phyloP scores from a whole-genome alignment of 2,888 invertebrate species.

The Sialis fuliginosa region DNA sequence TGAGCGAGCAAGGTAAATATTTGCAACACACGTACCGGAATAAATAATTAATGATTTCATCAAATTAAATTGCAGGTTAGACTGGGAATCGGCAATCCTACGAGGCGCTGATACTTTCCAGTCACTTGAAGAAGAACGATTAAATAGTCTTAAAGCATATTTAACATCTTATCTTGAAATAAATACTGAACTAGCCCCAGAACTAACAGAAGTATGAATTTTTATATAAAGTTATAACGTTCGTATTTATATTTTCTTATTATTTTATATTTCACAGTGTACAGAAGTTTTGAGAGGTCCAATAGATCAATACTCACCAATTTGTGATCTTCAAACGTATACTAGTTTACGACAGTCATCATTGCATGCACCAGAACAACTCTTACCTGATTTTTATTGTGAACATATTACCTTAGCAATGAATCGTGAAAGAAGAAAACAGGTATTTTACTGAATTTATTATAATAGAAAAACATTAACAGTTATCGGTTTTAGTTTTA shows the following conservation, averaged over 20 bases:
- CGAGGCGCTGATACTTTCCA: constrained; percentile 78
- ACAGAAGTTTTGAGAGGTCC: constrained; percentile 51
- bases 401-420: constrained; percentile 86
- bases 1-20: constrained; percentile 58
- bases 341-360: constrained; percentile 49
- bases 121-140: constrained; percentile 74
- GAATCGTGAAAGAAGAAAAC: constrained; percentile 78
- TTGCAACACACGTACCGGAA: too few relatives aligned
- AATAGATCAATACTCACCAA: constrained; percentile 51
- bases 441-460: constrained; percentile 26
- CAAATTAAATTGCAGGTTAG: constrained; percentile 37
- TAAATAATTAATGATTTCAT: not conserved
- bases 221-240: not conserved
- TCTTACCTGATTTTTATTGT: constrained; percentile 86
- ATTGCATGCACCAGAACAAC: constrained; percentile 49
- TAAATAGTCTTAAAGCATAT: constrained; percentile 59
- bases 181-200: constrained; percentile 57
- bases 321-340: constrained; percentile 44
- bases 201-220: constrained; percentile 43
- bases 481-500: too few relatives aligned
- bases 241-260: not conserved
- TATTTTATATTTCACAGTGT: constrained; percentile 31
- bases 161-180: constrained; percentile 46
- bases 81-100: constrained; percentile 80
- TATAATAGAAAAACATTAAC: too few relatives aligned